A percentile compares a stretch with the other conserved stretches of the same genome.
Conservation (phyloP, 1,140 invertebrate species). For the Aphelenchoides fujianensis region DNA sequence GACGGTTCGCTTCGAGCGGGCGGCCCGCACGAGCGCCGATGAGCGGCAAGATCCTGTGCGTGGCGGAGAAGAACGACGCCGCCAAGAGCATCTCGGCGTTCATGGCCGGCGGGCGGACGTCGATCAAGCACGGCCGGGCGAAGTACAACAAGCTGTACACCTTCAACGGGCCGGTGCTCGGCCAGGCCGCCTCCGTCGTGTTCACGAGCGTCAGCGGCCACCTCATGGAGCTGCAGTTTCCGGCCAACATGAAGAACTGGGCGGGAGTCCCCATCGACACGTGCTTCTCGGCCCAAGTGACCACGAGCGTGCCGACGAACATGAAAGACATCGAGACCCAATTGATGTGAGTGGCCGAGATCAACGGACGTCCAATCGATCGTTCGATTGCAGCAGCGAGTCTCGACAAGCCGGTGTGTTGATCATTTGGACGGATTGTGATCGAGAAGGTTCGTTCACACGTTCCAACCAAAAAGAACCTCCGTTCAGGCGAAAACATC, state of each 20-base stretch:
- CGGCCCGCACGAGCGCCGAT: no score
- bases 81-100: constrained; percentile 88
- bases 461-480: no score
- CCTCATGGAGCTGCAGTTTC: constrained; percentile 78
- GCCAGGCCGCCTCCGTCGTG: constrained; percentile 75
- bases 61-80: constrained; percentile 98
- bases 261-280: constrained; percentile 74
- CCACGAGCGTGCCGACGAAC: constrained; percentile 74
- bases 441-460: constrained; percentile 99
- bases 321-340: constrained; percentile 72
- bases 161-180: constrained; percentile 71
- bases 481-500: constrained; percentile 98
- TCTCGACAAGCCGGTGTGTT: constrained; percentile 74
- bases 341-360: constrained; percentile 31
- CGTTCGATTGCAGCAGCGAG: constrained; percentile 81
- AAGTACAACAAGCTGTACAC: constrained; percentile 96
- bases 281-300: constrained; percentile 84
- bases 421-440: constrained; percentile 99
- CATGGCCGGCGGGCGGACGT: constrained; percentile 72
- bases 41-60: constrained; percentile 73
- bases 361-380: no score
- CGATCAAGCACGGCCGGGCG: constrained; percentile 76
- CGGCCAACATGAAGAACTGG: constrained; percentile 61
- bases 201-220: constrained; percentile 99
- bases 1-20: no score